A percentile compares a stretch with the other conserved stretches of the same genome.
phyloP scores from a whole-genome alignment of 1,140 invertebrate genomes.

The Diachasmimorpha longicaudata region DNA sequence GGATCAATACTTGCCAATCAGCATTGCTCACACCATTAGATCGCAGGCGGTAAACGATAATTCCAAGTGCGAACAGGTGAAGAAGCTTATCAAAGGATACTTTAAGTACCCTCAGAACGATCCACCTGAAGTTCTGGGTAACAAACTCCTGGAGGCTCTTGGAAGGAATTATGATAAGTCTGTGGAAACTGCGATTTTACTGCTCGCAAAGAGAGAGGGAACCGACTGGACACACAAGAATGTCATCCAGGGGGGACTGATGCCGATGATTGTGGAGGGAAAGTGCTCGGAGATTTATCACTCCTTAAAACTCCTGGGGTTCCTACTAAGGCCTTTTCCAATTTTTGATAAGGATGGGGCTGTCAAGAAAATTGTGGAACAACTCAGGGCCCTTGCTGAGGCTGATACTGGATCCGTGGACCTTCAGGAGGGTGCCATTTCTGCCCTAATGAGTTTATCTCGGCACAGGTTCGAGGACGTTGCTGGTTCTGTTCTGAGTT shows the following conservation, averaged over 20 bases:
- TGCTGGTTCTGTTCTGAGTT: constrained; percentile 37
- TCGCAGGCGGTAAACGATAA: not conserved
- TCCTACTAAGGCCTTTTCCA: constrained; percentile 45
- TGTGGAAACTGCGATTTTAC: constrained; percentile 42
- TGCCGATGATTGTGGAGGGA: constrained; percentile 46
- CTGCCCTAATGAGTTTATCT: constrained; percentile 46
- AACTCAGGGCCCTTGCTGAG: constrained; percentile 46
- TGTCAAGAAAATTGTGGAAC: constrained; percentile 42
- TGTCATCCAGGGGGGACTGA: constrained; percentile 42
- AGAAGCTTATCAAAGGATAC: constrained; percentile 35
- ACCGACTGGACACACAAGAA: constrained; percentile 44
- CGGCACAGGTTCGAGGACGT: constrained; percentile 41
- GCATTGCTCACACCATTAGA: constrained; percentile 43
- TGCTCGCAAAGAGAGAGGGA: constrained; percentile 50
- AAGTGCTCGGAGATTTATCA: constrained; percentile 39
- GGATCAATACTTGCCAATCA: constrained; percentile 44
- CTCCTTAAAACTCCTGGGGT: constrained; percentile 46
- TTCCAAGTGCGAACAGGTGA: constrained; percentile 37
- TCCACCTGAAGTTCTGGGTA: constrained; percentile 26
- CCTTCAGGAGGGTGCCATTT: constrained; percentile 48
- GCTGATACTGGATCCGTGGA: constrained; percentile 42
- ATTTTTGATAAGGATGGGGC: constrained; percentile 25
- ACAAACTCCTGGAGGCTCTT: constrained; percentile 37
- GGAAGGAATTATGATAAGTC: constrained; percentile 32
- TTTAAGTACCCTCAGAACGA: constrained; percentile 44